phyloP scores from a whole-genome alignment of 2,113 vertebrate species.

The Rhea americana region DNA sequence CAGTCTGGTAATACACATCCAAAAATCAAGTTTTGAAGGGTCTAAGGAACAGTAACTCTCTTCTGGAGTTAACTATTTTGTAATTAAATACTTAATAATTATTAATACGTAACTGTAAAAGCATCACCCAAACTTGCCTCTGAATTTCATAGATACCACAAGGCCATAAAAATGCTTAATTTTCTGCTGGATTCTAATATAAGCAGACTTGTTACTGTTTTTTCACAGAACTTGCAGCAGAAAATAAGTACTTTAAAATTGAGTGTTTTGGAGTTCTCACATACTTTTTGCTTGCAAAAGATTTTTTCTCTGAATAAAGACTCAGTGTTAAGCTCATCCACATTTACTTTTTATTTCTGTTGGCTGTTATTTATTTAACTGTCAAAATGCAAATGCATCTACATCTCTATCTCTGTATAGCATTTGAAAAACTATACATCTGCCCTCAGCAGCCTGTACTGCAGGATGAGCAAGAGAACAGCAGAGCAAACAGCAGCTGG shows the following conservation, averaged over 20 bases:
- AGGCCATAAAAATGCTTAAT: background rate
- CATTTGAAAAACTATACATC: background rate
- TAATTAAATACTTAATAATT: background rate
- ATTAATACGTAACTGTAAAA: background rate
- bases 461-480: background rate
- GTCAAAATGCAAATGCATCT: background rate
- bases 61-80: background rate
- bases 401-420: background rate
- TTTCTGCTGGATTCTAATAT: background rate
- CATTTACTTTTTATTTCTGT: background rate
- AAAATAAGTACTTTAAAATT: background rate
- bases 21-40: background rate
- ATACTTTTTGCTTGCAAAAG: background rate
- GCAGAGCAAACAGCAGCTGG: background rate
- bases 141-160: background rate
- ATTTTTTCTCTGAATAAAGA: background rate
- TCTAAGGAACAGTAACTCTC: background rate
- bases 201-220: background rate
- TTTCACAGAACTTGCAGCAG: background rate
- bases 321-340: background rate
- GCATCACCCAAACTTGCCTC: background rate
- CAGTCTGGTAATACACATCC: background rate
- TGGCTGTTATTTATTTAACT: background rate
- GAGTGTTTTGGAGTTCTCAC: background rate
- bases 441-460: background rate